Conservation (phyloP, 2,797 vertebrate species). For the Sphenopsis melanotis region DNA sequence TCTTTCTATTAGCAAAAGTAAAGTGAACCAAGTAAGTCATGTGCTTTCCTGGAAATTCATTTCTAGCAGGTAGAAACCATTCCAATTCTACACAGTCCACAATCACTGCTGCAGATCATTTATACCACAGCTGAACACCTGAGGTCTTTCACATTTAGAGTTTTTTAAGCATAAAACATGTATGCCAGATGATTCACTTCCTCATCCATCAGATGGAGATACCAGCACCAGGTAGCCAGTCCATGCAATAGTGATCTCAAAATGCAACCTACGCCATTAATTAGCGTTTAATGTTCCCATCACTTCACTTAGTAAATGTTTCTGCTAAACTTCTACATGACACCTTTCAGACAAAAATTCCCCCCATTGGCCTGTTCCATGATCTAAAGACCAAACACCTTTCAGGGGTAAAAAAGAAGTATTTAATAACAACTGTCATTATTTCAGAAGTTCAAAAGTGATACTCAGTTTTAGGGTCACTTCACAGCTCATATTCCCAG, state of each 20-base stretch:
- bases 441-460: neutral
- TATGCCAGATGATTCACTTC: neutral
- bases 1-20: slow-evolving; percentile 38
- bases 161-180: neutral
- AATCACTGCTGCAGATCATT: neutral
- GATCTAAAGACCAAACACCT: neutral
- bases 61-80: neutral
- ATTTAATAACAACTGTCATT: neutral
- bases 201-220: neutral
- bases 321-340: neutral
- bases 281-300: neutral
- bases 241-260: neutral
- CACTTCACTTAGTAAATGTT: neutral
- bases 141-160: neutral
- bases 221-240: neutral
- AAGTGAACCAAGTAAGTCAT: slow-evolving; percentile 12
- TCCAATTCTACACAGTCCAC: neutral
- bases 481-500: neutral
- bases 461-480: neutral
- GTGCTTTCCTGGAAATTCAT: slow-evolving; percentile 55
- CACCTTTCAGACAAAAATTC: neutral
- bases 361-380: fast-evolving
- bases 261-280: neutral
- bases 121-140: neutral
- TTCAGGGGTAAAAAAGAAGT: neutral